phyloP scores from a whole-genome alignment of 2,888 invertebrate species.

The Hypena proboscidalis region DNA sequence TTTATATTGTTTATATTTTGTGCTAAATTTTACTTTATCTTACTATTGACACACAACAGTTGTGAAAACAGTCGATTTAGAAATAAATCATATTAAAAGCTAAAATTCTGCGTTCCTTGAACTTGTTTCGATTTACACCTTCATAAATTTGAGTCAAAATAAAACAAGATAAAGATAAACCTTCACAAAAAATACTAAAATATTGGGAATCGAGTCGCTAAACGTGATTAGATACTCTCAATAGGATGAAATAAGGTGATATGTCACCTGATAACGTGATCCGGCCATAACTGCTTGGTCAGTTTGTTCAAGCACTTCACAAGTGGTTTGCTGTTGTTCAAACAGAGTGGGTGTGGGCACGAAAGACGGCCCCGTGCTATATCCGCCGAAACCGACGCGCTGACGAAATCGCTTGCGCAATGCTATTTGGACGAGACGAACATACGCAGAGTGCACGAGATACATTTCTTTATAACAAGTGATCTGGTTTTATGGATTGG shows the following conservation, averaged over 20 bases:
- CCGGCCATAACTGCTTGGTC: conserved; percentile 54
- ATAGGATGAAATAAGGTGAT: conserved; percentile 40
- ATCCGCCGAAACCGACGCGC: conserved; percentile 68
- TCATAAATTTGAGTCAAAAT: too few relatives aligned
- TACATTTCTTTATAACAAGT: conserved; percentile 51
- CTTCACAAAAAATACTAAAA: not conserved
- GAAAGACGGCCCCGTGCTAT: conserved; percentile 82
- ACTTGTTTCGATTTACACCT: too few relatives aligned
- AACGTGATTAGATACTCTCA: conserved; percentile 28
- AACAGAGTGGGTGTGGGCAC: conserved; percentile 74
- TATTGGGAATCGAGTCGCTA: conserved; percentile 21
- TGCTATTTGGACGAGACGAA: conserved; percentile 70
- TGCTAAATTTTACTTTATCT: too few relatives aligned
- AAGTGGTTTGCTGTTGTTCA: conserved; percentile 66
- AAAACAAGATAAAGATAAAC: not conserved
- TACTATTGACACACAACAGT: too few relatives aligned
- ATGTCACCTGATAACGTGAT: conserved; percentile 62
- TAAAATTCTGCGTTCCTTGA: too few relatives aligned
- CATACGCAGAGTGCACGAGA: conserved; percentile 55
- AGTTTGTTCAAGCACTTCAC: conserved; percentile 73
- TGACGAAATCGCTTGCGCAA: conserved; percentile 80
- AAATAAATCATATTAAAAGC: too few relatives aligned
- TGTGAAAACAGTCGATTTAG: not conserved
- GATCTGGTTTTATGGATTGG: too few relatives aligned
- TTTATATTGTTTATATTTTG: too few relatives aligned